Conservation (phyloP, 2,888 invertebrate genomes). For the Drosophila picticornis region DNA sequence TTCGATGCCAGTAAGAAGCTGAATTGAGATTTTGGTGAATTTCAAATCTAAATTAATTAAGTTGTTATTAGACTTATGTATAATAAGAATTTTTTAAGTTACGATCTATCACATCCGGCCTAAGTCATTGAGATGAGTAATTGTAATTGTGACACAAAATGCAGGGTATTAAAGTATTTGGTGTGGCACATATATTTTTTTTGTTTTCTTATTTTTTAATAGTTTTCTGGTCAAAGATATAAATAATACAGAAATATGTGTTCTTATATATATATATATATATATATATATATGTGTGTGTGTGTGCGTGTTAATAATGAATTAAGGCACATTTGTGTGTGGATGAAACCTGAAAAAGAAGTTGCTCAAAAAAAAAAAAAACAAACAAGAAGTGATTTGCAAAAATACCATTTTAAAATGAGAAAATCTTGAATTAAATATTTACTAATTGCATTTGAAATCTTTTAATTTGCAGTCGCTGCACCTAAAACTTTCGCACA, state of each 20-base stretch:
- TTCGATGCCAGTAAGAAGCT: no score
- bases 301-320: not conserved
- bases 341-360: not conserved
- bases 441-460: not conserved
- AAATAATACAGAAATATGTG: slow-evolving; percentile 4
- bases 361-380: not conserved
- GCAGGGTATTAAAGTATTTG: not conserved
- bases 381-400: not conserved
- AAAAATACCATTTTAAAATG: not conserved
- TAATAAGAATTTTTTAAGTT: not conserved
- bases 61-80: not conserved
- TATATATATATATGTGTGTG: not conserved
- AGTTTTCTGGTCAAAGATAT: not conserved
- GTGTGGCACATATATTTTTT: not conserved
- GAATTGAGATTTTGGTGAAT: not conserved
- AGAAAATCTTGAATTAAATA: not conserved
- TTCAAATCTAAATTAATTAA: not conserved
- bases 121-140: not conserved
- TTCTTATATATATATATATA: not conserved
- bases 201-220: not conserved
- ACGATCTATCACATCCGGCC: not conserved
- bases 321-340: not conserved
- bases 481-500: slow-evolving; percentile 42
- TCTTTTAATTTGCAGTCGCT: slow-evolving; percentile 28
- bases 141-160: not conserved